phyloP scores from a whole-genome alignment of 2,113 vertebrate species.

The Rhinoderma darwinii region DNA sequence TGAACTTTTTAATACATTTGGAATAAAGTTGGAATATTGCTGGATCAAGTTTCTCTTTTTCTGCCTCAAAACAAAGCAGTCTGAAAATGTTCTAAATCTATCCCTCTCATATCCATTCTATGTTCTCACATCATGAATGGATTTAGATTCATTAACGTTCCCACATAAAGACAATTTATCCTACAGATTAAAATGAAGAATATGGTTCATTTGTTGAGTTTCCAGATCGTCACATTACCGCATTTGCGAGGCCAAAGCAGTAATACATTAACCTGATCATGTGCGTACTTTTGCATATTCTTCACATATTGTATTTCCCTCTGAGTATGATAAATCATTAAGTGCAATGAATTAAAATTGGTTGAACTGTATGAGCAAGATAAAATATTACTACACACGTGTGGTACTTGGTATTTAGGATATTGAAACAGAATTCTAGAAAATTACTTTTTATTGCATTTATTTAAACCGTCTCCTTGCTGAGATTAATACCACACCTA shows the following conservation, averaged over 20 bases:
- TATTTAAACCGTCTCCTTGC: not conserved
- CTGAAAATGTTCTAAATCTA: no score
- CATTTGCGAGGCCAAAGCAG: not conserved
- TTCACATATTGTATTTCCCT: no score
- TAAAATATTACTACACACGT: not conserved
- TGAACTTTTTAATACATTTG: no score
- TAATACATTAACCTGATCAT: not conserved
- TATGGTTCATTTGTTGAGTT: not conserved
- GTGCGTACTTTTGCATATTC: not conserved
- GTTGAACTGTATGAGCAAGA: not conserved
- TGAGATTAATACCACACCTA: no score
- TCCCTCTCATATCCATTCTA: no score
- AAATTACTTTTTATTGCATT: not conserved
- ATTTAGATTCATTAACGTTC: no score
- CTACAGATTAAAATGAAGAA: not conserved
- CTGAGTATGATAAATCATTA: not conserved
- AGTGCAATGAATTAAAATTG: not conserved
- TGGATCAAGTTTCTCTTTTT: no score
- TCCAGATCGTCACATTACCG: not conserved
- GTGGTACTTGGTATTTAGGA: not conserved
- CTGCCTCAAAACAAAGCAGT: no score
- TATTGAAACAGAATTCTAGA: not conserved
- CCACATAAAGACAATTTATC: no score
- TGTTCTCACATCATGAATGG: no score
- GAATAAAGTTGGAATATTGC: no score